Percentiles rank a stretch among this genome's conserved stretches.
phyloP scores from a whole-genome alignment of 2,888 invertebrate species.

The Leistus spinibarbis region DNA sequence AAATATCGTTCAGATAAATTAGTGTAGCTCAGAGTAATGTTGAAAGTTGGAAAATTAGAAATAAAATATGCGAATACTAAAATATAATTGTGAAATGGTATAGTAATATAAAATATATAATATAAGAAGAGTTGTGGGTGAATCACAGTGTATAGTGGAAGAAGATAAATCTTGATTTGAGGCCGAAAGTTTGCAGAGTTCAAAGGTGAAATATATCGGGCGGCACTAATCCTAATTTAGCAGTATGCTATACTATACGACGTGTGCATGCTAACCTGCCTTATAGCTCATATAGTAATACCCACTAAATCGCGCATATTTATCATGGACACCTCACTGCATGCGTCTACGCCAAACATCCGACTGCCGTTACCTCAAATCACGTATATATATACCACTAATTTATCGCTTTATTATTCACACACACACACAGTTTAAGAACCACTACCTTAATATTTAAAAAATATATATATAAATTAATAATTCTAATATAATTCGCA shows the following conservation, averaged over 20 bases:
- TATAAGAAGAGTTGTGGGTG: too few species aligned
- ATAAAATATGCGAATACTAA: too few species aligned
- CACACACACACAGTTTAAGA: not conserved
- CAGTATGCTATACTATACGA: too few species aligned
- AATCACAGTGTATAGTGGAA: not conserved
- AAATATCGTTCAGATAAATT: too few species aligned
- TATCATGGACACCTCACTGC: slow-evolving; percentile 29
- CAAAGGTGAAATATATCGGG: slow-evolving; percentile 28
- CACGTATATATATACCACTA: not conserved
- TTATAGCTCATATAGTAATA: too few species aligned
- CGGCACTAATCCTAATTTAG: slow-evolving; percentile 38
- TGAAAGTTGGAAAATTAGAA: too few species aligned
- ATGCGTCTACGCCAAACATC: slow-evolving; percentile 16
- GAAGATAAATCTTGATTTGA: slow-evolving; percentile 33
- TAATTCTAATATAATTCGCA: too few species aligned
- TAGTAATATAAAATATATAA: too few species aligned
- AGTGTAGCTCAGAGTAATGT: too few species aligned
- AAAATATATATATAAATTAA: too few species aligned
- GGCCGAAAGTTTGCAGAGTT: slow-evolving; percentile 21
- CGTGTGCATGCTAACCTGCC: slow-evolving; percentile 3
- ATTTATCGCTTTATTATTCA: not conserved
- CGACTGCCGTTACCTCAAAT: not conserved
- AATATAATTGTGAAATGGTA: too few species aligned
- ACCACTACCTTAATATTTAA: too few species aligned
- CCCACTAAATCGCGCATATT: not conserved